Percentiles rank a stretch among this genome's conserved stretches.
Evolutionary conservation across 2,888 invertebrate species (phyloP).

Genomic region (Hoplodrina blanda): DNA sequence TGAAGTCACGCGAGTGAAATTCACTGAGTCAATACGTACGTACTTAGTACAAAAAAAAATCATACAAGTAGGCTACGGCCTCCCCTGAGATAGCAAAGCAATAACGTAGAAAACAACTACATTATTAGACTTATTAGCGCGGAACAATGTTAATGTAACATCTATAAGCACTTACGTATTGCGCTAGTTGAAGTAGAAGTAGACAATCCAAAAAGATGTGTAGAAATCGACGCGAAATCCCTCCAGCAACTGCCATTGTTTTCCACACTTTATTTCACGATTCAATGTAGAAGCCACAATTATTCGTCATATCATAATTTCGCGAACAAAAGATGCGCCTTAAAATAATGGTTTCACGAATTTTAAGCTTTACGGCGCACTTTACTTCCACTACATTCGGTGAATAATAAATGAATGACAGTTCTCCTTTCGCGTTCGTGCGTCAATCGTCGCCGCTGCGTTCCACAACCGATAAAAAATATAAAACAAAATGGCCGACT

Average conservation of each 20-base stretch:
- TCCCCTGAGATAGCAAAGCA: constrained; percentile 18
- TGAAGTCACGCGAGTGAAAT: constrained; percentile 27
- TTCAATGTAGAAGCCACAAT: constrained; percentile 65
- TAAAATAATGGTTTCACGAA: constrained; percentile 49
- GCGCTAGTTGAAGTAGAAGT: constrained; percentile 75
- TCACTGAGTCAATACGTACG: neutral
- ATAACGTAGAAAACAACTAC: constrained; percentile 32
- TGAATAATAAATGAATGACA: constrained; percentile 59
- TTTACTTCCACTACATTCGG: constrained; percentile 51
- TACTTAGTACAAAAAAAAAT: constrained; percentile 9
- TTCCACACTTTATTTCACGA: constrained; percentile 73
- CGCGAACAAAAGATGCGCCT: constrained; percentile 59
- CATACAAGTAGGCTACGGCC: constrained; percentile 10
- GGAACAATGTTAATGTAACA: constrained; percentile 70
- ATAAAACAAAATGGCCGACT: constrained; percentile 61
- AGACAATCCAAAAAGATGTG: constrained; percentile 78
- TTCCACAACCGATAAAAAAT: constrained; percentile 37
- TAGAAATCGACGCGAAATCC: constrained; percentile 75
- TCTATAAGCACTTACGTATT: constrained; percentile 79
- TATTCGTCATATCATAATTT: constrained; percentile 81
- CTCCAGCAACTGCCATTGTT: constrained; percentile 76
- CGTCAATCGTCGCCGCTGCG: constrained; percentile 8
- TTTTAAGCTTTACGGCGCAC: constrained; percentile 53
- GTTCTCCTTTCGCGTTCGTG: constrained; percentile 8
- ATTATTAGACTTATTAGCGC: constrained; percentile 66